Evolutionary conservation across 37 sponge, comb jelly and placozoan genomes (phyloP).

Genomic region (Ianthella basta): DNA sequence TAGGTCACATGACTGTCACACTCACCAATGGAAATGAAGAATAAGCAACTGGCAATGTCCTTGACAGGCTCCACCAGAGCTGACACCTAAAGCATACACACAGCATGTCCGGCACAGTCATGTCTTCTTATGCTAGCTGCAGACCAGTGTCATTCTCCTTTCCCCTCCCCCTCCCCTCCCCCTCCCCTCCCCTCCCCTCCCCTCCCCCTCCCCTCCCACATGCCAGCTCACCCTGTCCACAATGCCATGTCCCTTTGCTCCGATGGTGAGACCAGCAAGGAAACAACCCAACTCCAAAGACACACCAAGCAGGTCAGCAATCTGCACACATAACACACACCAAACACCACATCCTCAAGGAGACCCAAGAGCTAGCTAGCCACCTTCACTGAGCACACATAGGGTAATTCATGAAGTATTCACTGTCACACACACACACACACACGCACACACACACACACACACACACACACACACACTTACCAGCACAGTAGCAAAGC

Average conservation of each 20-base stretch:
- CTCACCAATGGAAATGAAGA: conserved; percentile 80
- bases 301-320: conserved; percentile 53
- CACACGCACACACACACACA: conserved; percentile 32
- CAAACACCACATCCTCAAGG: background rate
- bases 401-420: too few species aligned
- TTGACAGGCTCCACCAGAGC: conserved; percentile 64
- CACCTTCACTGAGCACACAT: background rate
- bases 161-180: too few species aligned
- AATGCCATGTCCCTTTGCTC: conserved; percentile 47
- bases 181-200: background rate
- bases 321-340: conserved; percentile 44
- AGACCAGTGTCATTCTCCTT: too few species aligned
- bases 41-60: conserved; percentile 63
- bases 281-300: conserved; percentile 83
- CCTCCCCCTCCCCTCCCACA: background rate
- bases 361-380: too few species aligned
- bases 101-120: background rate
- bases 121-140: too few species aligned
- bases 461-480: background rate
- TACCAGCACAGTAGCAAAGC: conserved; percentile 11
- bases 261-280: conserved; percentile 75
- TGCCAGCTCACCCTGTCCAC: conserved; percentile 54
- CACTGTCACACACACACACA: conserved; percentile 26
- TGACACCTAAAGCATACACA: conserved; percentile 40
- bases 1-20: background rate